Conservation (phyloP, 2,797 vertebrate species). For the Chrysolophus pictus region DNA sequence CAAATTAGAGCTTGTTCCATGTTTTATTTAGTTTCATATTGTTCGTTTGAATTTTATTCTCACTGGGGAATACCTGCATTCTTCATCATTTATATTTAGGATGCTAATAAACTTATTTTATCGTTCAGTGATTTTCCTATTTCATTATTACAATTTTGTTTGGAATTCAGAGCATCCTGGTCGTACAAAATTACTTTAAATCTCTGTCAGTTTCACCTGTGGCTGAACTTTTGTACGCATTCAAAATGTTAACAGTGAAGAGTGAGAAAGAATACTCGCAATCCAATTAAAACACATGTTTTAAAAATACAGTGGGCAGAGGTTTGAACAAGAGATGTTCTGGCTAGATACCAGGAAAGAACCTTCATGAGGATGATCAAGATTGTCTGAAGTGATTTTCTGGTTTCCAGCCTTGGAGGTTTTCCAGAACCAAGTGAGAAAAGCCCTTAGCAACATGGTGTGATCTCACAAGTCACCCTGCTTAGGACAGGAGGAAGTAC, state of each 20-base stretch:
- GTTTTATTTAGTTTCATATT: constrained; percentile 40
- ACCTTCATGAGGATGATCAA: neutral
- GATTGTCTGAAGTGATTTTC: neutral
- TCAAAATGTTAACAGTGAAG: neutral
- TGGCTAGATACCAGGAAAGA: neutral
- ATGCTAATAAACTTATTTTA: neutral
- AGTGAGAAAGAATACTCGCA: neutral
- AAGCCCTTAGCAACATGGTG: neutral
- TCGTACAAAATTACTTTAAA: neutral
- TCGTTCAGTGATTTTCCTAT: neutral
- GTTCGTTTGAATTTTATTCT: constrained; percentile 34
- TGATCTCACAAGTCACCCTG: rapidly evolving
- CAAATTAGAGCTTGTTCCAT: constrained; percentile 41
- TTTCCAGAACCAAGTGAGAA: neutral
- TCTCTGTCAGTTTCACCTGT: neutral
- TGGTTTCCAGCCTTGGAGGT: neutral
- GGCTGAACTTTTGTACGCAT: neutral
- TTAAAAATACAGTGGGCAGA: neutral
- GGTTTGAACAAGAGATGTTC: neutral
- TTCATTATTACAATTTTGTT: neutral
- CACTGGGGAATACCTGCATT: constrained; percentile 30
- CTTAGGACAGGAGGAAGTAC: neutral
- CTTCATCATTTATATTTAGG: neutral
- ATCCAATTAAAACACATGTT: neutral
- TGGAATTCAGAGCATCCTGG: neutral